Evolutionary conservation across 2,888 invertebrate genomes (phyloP).

Genomic region (Tetranychus truncatus): DNA sequence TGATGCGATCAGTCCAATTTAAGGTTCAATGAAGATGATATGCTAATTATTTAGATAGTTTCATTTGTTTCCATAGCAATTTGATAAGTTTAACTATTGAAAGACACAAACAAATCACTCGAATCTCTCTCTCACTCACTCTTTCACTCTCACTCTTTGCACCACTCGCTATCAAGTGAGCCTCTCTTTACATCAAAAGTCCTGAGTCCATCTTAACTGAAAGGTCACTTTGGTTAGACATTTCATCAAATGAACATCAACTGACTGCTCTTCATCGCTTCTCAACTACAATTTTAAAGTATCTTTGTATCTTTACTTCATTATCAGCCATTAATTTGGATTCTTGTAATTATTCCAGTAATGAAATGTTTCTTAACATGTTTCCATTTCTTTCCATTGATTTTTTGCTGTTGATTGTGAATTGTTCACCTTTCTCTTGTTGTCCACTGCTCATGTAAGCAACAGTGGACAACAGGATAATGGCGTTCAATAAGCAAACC

Average conservation of each 20-base stretch:
- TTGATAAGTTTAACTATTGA: not conserved
- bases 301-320: not conserved
- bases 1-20: not conserved
- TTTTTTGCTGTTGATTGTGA: not conserved
- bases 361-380: not conserved
- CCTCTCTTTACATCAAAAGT: not conserved
- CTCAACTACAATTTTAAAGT: not conserved
- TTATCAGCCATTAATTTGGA: not conserved
- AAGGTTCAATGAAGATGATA: not conserved
- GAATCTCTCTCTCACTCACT: not conserved
- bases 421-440: conserved; percentile 1
- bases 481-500: conserved; percentile 1
- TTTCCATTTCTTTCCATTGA: not conserved
- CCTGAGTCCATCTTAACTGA: not conserved
- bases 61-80: not conserved
- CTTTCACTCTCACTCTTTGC: not conserved
- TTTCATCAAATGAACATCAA: not conserved
- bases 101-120: not conserved
- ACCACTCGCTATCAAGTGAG: not conserved
- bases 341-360: not conserved
- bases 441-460: not conserved
- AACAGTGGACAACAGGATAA: conserved; percentile 1
- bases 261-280: not conserved
- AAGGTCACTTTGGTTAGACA: not conserved
- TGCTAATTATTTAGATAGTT: not conserved